phyloP scores from a whole-genome alignment of 2,888 invertebrate genomes.

The Scaptomyza cyrtandrae region DNA sequence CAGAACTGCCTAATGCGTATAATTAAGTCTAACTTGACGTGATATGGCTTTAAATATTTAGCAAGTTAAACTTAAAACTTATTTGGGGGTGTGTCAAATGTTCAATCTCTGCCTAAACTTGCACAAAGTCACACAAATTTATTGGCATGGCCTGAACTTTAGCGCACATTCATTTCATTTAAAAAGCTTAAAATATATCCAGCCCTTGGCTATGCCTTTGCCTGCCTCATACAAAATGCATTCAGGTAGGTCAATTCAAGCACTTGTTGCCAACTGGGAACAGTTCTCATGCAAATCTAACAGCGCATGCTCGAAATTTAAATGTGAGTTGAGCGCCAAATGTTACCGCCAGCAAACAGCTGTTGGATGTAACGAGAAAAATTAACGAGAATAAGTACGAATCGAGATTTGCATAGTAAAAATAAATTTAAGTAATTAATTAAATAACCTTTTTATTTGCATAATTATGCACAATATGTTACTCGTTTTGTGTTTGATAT shows the following conservation, averaged over 20 bases:
- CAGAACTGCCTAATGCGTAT: neutral
- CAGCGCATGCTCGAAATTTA: constrained; percentile 56
- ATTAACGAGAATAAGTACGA: constrained; percentile 17
- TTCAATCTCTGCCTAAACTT: constrained; percentile 9
- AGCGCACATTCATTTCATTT: constrained; percentile 20
- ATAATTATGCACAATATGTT: constrained; percentile 69
- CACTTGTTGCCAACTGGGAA: constrained; percentile 61
- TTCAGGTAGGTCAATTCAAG: constrained; percentile 54
- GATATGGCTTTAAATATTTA: constrained; percentile 12
- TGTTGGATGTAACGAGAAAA: constrained; percentile 15
- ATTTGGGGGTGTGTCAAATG: neutral
- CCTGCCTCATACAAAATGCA: constrained; percentile 47
- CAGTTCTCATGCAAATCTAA: constrained; percentile 3
- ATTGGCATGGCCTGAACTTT: constrained; percentile 28
- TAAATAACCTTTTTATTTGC: constrained; percentile 70
- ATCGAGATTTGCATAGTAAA: no score
- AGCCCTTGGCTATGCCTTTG: constrained; percentile 5
- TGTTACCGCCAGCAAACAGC: constrained; percentile 48
- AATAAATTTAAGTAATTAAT: constrained; percentile 41
- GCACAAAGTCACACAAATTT: constrained; percentile 24
- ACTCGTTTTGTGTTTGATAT: constrained; percentile 45
- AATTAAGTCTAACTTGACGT: constrained; percentile 8
- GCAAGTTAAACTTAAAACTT: neutral
- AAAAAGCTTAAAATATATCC: neutral
- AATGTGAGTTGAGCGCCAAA: constrained; percentile 47